These are phyloP conservation scores for Brachionus manjavacas DNA, from an alignment of 1,140 invertebrate genomes.

Conservation along the genomic window DNA sequence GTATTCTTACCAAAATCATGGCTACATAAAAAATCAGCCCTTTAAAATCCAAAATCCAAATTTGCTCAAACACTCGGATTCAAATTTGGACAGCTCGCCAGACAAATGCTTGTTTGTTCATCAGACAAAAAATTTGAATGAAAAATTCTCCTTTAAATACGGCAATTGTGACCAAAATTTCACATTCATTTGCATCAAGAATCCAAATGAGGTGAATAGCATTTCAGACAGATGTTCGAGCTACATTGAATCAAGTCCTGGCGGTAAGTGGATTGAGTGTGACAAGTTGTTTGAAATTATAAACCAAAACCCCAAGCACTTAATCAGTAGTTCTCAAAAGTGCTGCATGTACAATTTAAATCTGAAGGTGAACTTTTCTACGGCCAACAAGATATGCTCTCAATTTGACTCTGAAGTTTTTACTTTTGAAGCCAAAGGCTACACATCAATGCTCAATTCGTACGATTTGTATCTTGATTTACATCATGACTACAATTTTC, in stretches of 20 bases:
- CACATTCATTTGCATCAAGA: slow-evolving; percentile 4
- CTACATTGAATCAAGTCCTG: background rate
- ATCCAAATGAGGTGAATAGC: background rate
- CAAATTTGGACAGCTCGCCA: background rate
- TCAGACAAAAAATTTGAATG: slow-evolving; percentile 19
- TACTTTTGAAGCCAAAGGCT: background rate
- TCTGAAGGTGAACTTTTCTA: background rate
- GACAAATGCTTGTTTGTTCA: slow-evolving; percentile 16
- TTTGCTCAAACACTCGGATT: background rate
- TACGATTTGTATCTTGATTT: background rate
- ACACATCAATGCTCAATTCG: background rate
- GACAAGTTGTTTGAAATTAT: background rate
- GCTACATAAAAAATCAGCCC: slow-evolving; percentile 4
- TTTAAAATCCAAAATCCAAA: background rate
- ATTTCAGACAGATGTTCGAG: background rate
- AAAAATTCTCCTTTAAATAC: slow-evolving; percentile 10
- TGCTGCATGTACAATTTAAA: slow-evolving; percentile 20
- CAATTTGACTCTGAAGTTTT: slow-evolving; percentile 1
- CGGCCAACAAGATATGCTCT: slow-evolving; percentile 6
- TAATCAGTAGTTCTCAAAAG: slow-evolving; percentile 10
- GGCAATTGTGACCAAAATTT: slow-evolving; percentile 20
- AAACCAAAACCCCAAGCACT: background rate
- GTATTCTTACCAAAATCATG: background rate
- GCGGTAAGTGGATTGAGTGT: slow-evolving; percentile 26
- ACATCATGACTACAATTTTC: background rate